Evolutionary conservation across 2,888 invertebrate genomes (phyloP), one percentile per base, ranked within the genome.

Genomic region (Melolontha melolontha): DNA sequence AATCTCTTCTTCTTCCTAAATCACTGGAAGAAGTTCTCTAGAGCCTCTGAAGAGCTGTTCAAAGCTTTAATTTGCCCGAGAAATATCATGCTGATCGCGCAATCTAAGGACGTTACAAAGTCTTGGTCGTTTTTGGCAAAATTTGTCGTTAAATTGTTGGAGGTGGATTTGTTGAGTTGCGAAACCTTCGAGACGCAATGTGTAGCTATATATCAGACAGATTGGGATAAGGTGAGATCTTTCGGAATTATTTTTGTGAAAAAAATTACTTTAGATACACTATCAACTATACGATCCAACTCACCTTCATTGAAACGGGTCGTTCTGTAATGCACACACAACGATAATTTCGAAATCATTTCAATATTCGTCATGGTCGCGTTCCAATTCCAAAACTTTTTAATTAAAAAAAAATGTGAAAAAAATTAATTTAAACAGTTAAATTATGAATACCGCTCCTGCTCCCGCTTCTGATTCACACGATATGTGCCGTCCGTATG

Each of bases 121-220:
- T 72, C 78, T 1, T 80, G 80, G 81, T 69, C 71, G 2, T 68
- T 64, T n/a, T 77, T 77, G 55, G 77, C 78, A 1, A 66, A 70
- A 51, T 75, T 80, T 51, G 68, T 78, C 17, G 71, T 74, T 1
- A 64, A 67, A 62, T 72, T 92, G 76, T 78, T 92, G 57, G 83
- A 84, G 6, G 82, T 86, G 50, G 80, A 87, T 17, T 84, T 91
- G 57, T 76, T 92, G 69, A 86, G 83, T 2, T 84, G 89, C 12
- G 88, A 90, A 51, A 84, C 85, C 0, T 79, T 92, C 8, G 90
- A 90, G 72, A 86, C 88, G 55, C 89, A 91, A 74, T 90, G 91
- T 74, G 82, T 91, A 41, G 87, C 89, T 0, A 86, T 92, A 11
- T 91, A 91, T 67, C 86, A 89, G 73, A 86, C 87, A 71, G 89